These are phyloP conservation scores for Actinia equina DNA, from an alignment of 64 coral and sea anemone species.

Conservation along the genomic window DNA sequence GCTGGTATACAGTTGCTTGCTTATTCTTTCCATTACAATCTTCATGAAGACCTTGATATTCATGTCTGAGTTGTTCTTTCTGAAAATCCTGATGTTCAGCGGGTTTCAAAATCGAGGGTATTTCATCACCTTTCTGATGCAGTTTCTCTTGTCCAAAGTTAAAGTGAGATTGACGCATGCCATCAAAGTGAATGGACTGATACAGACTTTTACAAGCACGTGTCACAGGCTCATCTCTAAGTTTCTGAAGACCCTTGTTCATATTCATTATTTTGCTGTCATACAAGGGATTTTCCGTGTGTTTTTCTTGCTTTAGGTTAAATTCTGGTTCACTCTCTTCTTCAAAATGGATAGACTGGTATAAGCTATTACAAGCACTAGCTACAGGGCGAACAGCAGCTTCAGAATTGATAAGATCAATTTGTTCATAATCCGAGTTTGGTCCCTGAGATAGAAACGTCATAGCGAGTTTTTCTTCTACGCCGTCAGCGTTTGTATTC, in stretches of 20 bases:
- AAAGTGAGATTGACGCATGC: too few relatives aligned
- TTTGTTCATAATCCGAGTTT: slow-evolving; percentile 4
- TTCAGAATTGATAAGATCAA: neutral
- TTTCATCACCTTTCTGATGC: neutral
- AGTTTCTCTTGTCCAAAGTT: neutral
- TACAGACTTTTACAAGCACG: too few relatives aligned
- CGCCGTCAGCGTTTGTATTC: neutral
- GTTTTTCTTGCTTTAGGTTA: neutral
- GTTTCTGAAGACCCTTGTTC: neutral
- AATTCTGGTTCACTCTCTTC: neutral
- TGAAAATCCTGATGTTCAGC: neutral
- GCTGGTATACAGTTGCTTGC: neutral
- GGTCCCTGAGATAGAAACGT: neutral
- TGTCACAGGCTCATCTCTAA: too few relatives aligned
- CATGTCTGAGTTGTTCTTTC: neutral
- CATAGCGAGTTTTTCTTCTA: neutral
- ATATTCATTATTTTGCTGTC: too few relatives aligned
- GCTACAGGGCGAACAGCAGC: neutral
- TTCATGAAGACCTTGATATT: neutral
- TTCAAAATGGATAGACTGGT: neutral
- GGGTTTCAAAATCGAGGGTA: neutral
- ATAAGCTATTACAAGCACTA: neutral
- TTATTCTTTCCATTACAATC: neutral
- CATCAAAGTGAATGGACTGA: too few relatives aligned
- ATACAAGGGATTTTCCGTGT: neutral